A percentile compares a stretch with the other conserved stretches of the same genome.
Evolutionary conservation across 2,888 invertebrate species (phyloP).

Genomic region (Troides aeacus): DNA sequence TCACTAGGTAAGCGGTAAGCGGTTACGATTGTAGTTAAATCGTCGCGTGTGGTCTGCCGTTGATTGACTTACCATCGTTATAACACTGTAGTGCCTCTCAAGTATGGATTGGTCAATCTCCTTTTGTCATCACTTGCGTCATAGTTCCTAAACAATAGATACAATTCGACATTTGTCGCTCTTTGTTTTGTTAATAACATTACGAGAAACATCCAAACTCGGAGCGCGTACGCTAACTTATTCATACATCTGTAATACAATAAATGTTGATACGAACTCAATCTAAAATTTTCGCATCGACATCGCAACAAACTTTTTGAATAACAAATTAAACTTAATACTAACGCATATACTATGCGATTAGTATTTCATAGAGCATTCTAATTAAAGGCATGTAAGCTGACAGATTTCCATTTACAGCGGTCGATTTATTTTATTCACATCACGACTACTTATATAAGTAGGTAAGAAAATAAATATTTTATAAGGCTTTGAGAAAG

Average conservation of each 20-base stretch:
- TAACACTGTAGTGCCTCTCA: slow-evolving; percentile 38
- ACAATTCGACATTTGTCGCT: slow-evolving; percentile 36
- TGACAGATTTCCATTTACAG: slow-evolving; percentile 22
- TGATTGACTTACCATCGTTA: slow-evolving; percentile 39
- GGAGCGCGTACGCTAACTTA: slow-evolving; percentile 1
- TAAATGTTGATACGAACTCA: slow-evolving; percentile 15
- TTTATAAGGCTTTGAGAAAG: slow-evolving; percentile 27
- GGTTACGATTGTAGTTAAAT: slow-evolving; percentile 13
- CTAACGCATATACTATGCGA: slow-evolving; percentile 10
- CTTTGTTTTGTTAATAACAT: slow-evolving; percentile 28
- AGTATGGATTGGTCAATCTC: slow-evolving; percentile 39
- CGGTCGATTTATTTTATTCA: slow-evolving; percentile 11
- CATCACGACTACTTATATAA: slow-evolving; percentile 21
- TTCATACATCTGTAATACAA: slow-evolving; percentile 15
- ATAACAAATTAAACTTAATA: slow-evolving; percentile 2
- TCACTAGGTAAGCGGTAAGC: neutral
- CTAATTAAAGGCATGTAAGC: slow-evolving; percentile 14
- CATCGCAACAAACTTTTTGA: slow-evolving; percentile 6
- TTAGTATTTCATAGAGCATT: slow-evolving; percentile 13
- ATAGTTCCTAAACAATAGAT: slow-evolving; percentile 41
- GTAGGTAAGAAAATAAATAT: slow-evolving; percentile 25
- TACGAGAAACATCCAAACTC: slow-evolving; percentile 13
- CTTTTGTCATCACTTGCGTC: slow-evolving; percentile 43
- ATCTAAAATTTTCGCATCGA: slow-evolving; percentile 12
- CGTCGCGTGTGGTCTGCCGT: slow-evolving; percentile 43